Base-by-base conservation (phyloP, 1,140 invertebrate species). In the Bombus confusus region DNA sequence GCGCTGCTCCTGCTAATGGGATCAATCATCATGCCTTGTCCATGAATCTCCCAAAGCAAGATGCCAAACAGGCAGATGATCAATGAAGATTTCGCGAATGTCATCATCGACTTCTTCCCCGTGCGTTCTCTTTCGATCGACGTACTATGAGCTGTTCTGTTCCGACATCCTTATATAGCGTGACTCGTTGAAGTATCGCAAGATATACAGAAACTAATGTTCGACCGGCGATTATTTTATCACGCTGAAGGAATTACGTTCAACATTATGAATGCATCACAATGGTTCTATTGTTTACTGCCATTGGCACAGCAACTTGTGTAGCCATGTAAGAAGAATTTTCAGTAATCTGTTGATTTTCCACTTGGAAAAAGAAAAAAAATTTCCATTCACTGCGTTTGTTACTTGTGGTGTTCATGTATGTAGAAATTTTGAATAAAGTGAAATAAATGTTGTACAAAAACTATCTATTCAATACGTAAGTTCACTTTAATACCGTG, bases 11-110 rank as follows among this genome's bases (percentile, higher is more conserved):
- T 95, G 78, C 96, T 96, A 9, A 96, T 96, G 0, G 97, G 97
- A 85, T 96, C 95, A 86, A 97, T 92, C 91, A 98, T 93, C 94
- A 97, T 96, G 18, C 97, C 97, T 94, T 98, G 97, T 15, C 96
- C 96, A 64, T 88, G 82, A 59, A 95, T 94, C 59, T 79, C 75
- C 28, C 59, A 22, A 28, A 93, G 47, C 68, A 81, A 66, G 34
- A 86, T 59, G 28, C 77, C 41, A 2, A 87, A 28, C 31, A 90
- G 12, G 2, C 87, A n/a, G 2, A 31, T 18, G 25, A 88, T 10
- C 0, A 71, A 3, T 1, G 87, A 69, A 12, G 87, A 57, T 79
- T 87, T 85, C 18, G 18, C 43, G 6, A 64, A 75, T 4, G 43
- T n/a, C 87, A 87, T 86, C 47, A 4, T 8, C 15, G 52, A 25